Base-by-base conservation (phyloP, 2,888 invertebrate species). In the Cataglyphis albicans region DNA sequence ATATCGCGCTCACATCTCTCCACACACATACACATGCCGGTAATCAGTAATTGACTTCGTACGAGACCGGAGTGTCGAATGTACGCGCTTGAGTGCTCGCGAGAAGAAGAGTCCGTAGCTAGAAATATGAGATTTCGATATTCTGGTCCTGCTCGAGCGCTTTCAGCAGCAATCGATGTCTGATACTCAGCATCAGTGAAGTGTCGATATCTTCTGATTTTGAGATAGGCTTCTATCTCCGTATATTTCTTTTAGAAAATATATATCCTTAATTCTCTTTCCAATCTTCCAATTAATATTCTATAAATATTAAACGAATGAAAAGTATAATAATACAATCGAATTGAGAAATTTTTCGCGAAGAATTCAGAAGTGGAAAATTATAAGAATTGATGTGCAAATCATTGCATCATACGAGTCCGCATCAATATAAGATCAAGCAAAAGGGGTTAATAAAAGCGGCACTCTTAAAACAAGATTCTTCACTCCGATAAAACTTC, bases 1-100 rank as follows among this genome's bases (percentile, higher is more conserved):
- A 1, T n/a, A 10, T 41, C 41, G 12, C 12, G 41, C 29, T 3
- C 32, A 52, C 32, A 12, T 12, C 12, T 25, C 12, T 59, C 59
- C 12, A 48, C 18, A 55, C 52, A 70, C 52, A 12, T 1, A 81
- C 75, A 82, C 83, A 84, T 80, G 82, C 85, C 3, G 86, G 87
- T 91, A 92, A 91, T 91, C 89, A 90, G 89, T 89, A 91, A 92
- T 92, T 91, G 91, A 90, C 86, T 87, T 83, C 15, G 88, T 88
- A 87, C 91, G 90, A 92, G 91, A 91, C 89, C 84, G 57, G 90
- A 85, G 86, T 90, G 81, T 70, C 87, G 86, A 86, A 84, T 82
- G 61, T 63, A 81, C 72, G 57, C 72, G 52, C 68, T 63, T 18
- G 44, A 65, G 32, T 65, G 10, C 48, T 65, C n/a, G 44, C 44